Base-by-base conservation (phyloP, 2,113 vertebrate species). In the Cettia cetti region DNA sequence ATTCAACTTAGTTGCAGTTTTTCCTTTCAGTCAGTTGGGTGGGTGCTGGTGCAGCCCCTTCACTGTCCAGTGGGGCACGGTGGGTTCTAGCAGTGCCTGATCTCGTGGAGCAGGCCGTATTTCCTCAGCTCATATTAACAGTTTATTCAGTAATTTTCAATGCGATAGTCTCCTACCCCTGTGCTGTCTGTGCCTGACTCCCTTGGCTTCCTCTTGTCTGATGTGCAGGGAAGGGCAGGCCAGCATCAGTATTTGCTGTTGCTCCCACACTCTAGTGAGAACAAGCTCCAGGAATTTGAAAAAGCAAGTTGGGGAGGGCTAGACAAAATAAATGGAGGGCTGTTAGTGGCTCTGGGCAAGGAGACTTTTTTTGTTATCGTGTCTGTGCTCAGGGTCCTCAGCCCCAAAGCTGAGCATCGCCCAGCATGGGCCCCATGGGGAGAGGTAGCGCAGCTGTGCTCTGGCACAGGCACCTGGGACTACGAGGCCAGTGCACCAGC, bases 401-500 rank as follows among this genome's bases (percentile, higher is more conserved):
- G 37, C 40, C 68, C 45, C 63, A 23, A 21, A 24, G 72, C 21
- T 3, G 21, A 39, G 35, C 40, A 14, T 61, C 0, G 0, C 33
- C 42, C 45, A 70, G 26, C 1, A 0, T 9, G 39, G 61, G 47
- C 64, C 63, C 11, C 6, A 0, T 6, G 4, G 33, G 57, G 26
- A 59, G 61, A 27, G 82, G 20, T 5, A 3, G 57, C 2, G 0
- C 35, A 16, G 59, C 35, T 20, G 52, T 35, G 65, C 40, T 31
- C 56, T n/a, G 72, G 14, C 52, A 4, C 1, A 1, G 4, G 23
- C 35, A 7, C 31, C 30, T 1, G 31, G 30, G 27, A 3, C 40
- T 63, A 39, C n/a, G 2, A 1, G 49, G 26, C 9, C 42, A 24
- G 21, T 1, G 0, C 18, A 4, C 14, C 28, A 1, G 28, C 50